Base-by-base conservation (phyloP, 2,113 vertebrate genomes). In the Planiliza haematocheilus region DNA sequence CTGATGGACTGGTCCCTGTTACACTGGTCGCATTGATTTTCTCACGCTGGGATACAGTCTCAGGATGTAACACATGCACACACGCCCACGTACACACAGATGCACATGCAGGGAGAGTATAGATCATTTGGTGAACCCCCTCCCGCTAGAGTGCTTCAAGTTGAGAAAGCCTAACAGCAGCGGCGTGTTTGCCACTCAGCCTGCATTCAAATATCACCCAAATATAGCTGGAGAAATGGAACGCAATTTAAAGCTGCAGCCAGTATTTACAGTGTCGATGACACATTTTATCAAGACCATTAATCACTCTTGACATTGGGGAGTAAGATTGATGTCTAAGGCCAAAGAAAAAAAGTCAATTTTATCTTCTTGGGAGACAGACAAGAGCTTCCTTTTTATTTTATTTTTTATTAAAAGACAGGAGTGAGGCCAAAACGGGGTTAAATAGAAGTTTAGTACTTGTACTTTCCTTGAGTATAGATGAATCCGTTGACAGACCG, bases 1-100 rank as follows among this genome's bases (percentile, higher is more conserved):
- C 70, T 86, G 84, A 88, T 85, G 81, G 83, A 75, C 84, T 52
- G 24, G 79, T 71, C 85, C 71, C 60, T 86, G 85, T 84, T 85
- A 91, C 88, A 86, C 81, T 48, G 72, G 79, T 87, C 79, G 85
- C 90, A 92, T 91, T 82, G 90, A 91, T 92, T 91, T 91, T 90
- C 90, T 89, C 89, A 91, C 82, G 86, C 89, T 90, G 89, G 80
- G 87, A 85, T 87, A 86, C 86, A 84, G 86, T 86, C 81, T 92
- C 68, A 16, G 82, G 72, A 56, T 79, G 61, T 77, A 74, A 70
- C 67, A 76, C 67, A 57, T 7, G 16, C 59, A 14, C 82, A 63
- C 50, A 18, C 37, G 14, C 46, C 17, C 45, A 37, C 21, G 38
- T 57, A 24, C 68, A 65, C 48, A 49, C 36, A 50, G 12, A 71